Percentiles rank a stretch among this genome's conserved stretches.
These are phyloP conservation scores for Pinctada fucata DNA, from an alignment of 2,888 invertebrate genomes.

Conservation along the genomic window DNA sequence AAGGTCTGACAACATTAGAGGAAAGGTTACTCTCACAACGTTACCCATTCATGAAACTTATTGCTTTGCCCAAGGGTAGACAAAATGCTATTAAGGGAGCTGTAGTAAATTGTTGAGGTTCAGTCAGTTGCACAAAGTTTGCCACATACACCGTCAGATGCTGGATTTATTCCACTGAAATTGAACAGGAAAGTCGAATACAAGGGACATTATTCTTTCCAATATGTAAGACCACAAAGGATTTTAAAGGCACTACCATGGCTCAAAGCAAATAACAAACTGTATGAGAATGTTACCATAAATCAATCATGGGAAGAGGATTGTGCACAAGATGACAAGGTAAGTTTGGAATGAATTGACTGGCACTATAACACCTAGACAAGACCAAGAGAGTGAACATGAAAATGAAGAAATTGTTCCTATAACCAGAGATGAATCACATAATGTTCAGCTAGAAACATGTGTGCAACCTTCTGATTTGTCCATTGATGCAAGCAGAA, in stretches of 20 bases:
- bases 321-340: slow-evolving; percentile 27
- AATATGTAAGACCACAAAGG: slow-evolving; percentile 12
- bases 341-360: slow-evolving; percentile 36
- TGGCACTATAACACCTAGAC: slow-evolving; percentile 2
- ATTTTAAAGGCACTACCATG: slow-evolving; percentile 1
- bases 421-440: slow-evolving; percentile 7
- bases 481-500: slow-evolving; percentile 32
- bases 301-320: slow-evolving; percentile 18
- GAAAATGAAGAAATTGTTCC: slow-evolving; percentile 30
- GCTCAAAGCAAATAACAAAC: slow-evolving; percentile 9
- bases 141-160: slow-evolving; percentile 11
- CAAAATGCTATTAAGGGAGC: slow-evolving; percentile 19
- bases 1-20: slow-evolving; percentile 5
- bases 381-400: slow-evolving; percentile 16
- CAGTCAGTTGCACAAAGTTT: slow-evolving; percentile 13
- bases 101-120: slow-evolving; percentile 17
- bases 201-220: slow-evolving; percentile 13
- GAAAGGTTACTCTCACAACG: slow-evolving; percentile 14
- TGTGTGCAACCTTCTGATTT: slow-evolving; percentile 40
- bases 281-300: slow-evolving; percentile 2
- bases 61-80: slow-evolving; percentile 13
- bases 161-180: slow-evolving; percentile 24
- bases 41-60: slow-evolving; percentile 8
- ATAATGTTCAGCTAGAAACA: slow-evolving; percentile 29
- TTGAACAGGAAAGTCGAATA: slow-evolving; percentile 16